Percentiles rank a stretch among this genome's conserved stretches.
Conservation (phyloP, 92 coral and sea anemone species). For the Zoanthus sansibaricus region DNA sequence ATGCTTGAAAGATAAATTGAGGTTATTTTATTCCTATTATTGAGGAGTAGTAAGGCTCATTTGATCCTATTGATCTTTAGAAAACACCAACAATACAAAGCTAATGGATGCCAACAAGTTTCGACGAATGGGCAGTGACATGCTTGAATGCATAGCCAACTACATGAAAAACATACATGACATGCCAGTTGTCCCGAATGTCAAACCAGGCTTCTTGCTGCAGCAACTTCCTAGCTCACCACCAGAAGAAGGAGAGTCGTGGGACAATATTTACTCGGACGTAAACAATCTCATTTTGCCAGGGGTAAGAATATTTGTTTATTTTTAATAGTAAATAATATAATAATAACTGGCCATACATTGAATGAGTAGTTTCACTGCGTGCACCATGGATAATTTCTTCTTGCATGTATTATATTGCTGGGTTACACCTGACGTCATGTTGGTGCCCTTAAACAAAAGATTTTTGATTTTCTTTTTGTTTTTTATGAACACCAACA, state of each 20-base stretch:
- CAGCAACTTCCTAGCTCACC: conserved; percentile 52
- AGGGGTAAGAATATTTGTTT: conserved; percentile 48
- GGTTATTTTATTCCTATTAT: no score
- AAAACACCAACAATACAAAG: not conserved
- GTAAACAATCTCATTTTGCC: conserved; percentile 54
- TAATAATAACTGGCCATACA: no score
- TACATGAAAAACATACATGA: conserved; percentile 52
- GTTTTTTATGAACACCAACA: no score
- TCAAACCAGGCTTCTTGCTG: conserved; percentile 63
- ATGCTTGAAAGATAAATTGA: no score
- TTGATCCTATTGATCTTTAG: not conserved
- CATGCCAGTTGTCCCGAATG: conserved; percentile 61
- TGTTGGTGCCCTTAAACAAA: no score
- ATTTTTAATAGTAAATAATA: no score
- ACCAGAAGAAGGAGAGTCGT: conserved; percentile 54
- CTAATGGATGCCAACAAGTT: conserved; percentile 48
- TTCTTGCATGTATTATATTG: not conserved
- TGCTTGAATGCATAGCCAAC: conserved; percentile 64
- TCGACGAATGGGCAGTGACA: conserved; percentile 56
- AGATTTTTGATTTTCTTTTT: no score
- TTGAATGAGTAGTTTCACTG: no score
- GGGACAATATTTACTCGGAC: conserved; percentile 48
- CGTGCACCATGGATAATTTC: no score
- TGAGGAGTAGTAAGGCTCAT: not conserved
- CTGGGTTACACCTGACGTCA: no score